phyloP scores from a whole-genome alignment of 92 coral and sea anemone species.

The Blastomussa wellsi region DNA sequence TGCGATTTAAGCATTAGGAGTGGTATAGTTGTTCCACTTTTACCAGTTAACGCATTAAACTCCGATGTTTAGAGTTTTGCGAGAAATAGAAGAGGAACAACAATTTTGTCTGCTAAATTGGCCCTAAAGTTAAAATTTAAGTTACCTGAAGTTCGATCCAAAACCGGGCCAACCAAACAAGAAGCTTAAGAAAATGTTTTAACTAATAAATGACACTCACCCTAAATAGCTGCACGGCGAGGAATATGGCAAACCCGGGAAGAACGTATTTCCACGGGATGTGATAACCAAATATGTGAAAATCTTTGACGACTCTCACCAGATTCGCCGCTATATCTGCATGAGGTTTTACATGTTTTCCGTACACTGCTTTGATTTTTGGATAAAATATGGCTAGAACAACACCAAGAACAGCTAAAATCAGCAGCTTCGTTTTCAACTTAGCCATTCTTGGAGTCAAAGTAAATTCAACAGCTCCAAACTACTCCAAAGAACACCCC shows the following conservation, averaged over 20 bases:
- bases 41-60: not conserved
- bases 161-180: not conserved
- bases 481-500: constrained; percentile 34
- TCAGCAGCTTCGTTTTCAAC: constrained; percentile 76
- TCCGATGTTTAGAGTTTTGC: not conserved
- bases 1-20: not conserved
- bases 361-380: constrained; percentile 75
- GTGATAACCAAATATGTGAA: constrained; percentile 88
- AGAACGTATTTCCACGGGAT: constrained; percentile 94
- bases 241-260: constrained; percentile 74
- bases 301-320: constrained; percentile 71
- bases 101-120: not conserved
- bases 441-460: constrained; percentile 35
- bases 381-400: constrained; percentile 84
- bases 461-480: constrained; percentile 6
- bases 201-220: constrained; percentile 56
- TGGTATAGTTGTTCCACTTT: not conserved
- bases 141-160: not conserved
- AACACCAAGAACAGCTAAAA: constrained; percentile 86
- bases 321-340: constrained; percentile 74
- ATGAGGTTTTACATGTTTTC: constrained; percentile 85
- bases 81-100: not conserved
- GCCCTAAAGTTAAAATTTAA: not conserved
- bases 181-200: not conserved
- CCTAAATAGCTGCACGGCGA: constrained; percentile 83